phyloP scores from a whole-genome alignment of 2,113 vertebrate genomes.

The Platanista minor region DNA sequence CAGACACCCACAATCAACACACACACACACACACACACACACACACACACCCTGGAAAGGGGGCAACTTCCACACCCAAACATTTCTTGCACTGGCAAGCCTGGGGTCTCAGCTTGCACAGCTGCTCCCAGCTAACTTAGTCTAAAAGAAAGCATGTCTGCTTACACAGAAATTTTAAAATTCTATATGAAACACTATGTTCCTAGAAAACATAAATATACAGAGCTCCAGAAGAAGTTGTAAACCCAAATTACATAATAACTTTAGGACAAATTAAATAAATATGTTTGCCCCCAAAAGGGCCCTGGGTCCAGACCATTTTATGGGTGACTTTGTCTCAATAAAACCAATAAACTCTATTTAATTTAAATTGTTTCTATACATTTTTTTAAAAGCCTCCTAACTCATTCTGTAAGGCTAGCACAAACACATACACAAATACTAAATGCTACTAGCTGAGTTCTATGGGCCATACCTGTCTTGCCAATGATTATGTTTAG shows the following conservation, averaged over 20 bases:
- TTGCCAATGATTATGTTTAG: background rate
- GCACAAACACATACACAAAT: background rate
- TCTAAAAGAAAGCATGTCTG: background rate
- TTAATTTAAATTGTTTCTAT: background rate
- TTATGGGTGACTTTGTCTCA: background rate
- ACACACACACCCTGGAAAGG: background rate
- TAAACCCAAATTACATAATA: background rate
- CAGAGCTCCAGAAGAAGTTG: background rate
- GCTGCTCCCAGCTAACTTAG: background rate
- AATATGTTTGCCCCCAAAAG: background rate
- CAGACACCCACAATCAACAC: background rate
- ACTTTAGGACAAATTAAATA: background rate
- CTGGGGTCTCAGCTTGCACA: background rate
- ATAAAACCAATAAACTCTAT: background rate
- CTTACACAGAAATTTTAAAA: background rate
- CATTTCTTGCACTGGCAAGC: background rate
- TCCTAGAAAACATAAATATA: background rate
- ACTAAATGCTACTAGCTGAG: background rate
- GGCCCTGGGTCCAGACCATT: background rate
- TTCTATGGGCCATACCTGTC: background rate
- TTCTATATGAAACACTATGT: background rate
- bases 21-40: background rate
- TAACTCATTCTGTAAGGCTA: background rate
- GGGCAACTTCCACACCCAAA: background rate
- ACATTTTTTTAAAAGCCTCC: background rate